Evolutionary conservation across 2,797 vertebrate species (phyloP).

Genomic region (Apodemus agrarius): DNA sequence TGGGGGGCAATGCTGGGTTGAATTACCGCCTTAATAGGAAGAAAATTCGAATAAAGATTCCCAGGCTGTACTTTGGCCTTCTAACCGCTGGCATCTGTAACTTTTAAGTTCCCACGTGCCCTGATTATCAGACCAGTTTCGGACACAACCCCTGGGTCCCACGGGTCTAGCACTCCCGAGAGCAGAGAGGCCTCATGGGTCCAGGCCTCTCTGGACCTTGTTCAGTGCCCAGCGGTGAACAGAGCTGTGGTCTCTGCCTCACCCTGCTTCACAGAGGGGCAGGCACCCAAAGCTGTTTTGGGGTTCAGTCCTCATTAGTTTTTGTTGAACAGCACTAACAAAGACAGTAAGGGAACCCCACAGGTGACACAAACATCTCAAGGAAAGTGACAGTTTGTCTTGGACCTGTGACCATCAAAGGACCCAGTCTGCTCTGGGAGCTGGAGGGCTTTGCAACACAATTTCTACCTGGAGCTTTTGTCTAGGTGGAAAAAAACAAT

Average conservation of each 20-base stretch:
- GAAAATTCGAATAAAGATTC: neutral
- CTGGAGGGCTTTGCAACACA: neutral
- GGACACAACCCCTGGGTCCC: neutral
- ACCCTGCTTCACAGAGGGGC: neutral
- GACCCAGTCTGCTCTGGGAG: neutral
- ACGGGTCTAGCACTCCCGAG: neutral
- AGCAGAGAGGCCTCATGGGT: neutral
- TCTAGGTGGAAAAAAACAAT: neutral
- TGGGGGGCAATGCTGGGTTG: neutral
- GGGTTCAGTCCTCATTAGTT: neutral
- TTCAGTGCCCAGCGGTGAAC: neutral
- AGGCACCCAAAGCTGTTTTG: neutral
- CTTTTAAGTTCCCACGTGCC: neutral
- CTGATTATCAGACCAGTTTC: neutral
- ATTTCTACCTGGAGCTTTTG: neutral
- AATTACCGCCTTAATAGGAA: neutral
- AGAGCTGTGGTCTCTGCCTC: too few species aligned
- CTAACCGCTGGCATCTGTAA: neutral
- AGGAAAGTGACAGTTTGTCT: conserved; percentile 39
- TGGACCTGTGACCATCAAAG: conserved; percentile 5
- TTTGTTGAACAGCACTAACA: conserved; percentile 14
- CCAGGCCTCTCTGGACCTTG: too few species aligned
- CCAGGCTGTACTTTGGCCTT: neutral
- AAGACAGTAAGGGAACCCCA: conserved; percentile 39
- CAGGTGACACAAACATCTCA: neutral